phyloP scores from a whole-genome alignment of 2,888 invertebrate genomes.

The Alviniconcha strummeri region DNA sequence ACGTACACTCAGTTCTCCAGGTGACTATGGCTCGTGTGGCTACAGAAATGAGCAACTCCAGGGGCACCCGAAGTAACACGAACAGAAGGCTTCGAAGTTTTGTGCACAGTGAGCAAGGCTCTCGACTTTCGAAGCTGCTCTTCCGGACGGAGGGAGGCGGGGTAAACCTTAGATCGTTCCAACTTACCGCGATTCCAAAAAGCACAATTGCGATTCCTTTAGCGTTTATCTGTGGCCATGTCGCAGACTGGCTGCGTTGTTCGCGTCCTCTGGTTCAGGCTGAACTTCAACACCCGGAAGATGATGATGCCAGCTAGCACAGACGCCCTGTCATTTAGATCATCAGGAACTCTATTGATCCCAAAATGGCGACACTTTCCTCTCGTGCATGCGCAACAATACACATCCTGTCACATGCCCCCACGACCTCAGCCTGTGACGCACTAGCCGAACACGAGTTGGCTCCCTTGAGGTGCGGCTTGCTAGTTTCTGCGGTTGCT shows the following conservation, averaged over 20 bases:
- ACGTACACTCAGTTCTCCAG: background rate
- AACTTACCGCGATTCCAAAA: conserved; percentile 24
- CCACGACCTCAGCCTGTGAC: conserved; percentile 18
- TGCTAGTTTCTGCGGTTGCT: too few relatives aligned
- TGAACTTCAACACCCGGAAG: conserved; percentile 23
- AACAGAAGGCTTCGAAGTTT: background rate
- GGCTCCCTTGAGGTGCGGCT: background rate
- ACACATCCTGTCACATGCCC: conserved; percentile 29
- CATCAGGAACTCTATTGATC: conserved; percentile 14
- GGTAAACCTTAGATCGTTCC: conserved; percentile 6
- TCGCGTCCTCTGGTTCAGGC: background rate
- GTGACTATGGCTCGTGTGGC: background rate
- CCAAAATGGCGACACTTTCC: conserved; percentile 33
- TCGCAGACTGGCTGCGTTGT: conserved; percentile 3
- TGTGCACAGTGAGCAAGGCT: background rate
- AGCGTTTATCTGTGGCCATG: conserved; percentile 32
- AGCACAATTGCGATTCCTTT: background rate
- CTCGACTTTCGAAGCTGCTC: conserved; percentile 26
- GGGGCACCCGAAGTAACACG: background rate
- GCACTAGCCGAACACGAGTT: background rate
- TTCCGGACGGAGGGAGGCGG: conserved; percentile 31
- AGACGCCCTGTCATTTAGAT: conserved; percentile 25
- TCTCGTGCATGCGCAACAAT: conserved; percentile 23
- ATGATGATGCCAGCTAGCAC: conserved; percentile 11
- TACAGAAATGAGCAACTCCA: background rate